Base-by-base conservation (phyloP, 2,888 invertebrate genomes). In the Cacoxenus indagator region DNA sequence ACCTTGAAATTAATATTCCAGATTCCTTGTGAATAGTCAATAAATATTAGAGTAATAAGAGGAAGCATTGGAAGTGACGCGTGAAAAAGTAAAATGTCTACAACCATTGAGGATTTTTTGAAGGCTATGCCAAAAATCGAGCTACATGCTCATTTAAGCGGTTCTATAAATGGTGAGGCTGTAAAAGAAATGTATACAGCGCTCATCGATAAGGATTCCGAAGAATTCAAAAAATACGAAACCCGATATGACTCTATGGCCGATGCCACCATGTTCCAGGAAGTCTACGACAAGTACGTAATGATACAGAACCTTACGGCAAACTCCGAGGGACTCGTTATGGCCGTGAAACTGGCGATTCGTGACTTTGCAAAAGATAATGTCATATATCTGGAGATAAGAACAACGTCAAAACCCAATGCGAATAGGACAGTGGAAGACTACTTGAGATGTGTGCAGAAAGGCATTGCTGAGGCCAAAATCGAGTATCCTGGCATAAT, bases 61-160 rank as follows among this genome's bases (percentile, higher is more conserved):
- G n/a, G n/a, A n/a, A n/a, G n/a, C n/a, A n/a, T n/a, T n/a, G n/a
- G n/a, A n/a, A n/a, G n/a, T n/a, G n/a, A n/a, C n/a, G n/a, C n/a
- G n/a, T n/a, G n/a, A n/a, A n/a, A 26, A 55, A 14, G 81, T 79
- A 77, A 4, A 64, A n/a, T n/a, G n/a, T n/a, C n/a, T n/a, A n/a
- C n/a, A n/a, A n/a, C n/a, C n/a, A n/a, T n/a, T n/a, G n/a, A n/a
- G 1, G n/a, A 73, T n/a, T 81, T 82, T 48, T 37, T 81, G 4
- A 71, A 70, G 8, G 64, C 17, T 11, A 46, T 81, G 6, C 81
- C 86, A 0, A 85, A 85, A 75, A 73, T 85, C 4, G 96, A 96
- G 86, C 88, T 96, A 37, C 96, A 96, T 87, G 96, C 96, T n/a
- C 96, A 96, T 88, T 89, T 96, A 8, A 96, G 95, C 88, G 96